Evolutionary conservation across 2,888 invertebrate genomes (phyloP).

Genomic region (Dione juno): DNA sequence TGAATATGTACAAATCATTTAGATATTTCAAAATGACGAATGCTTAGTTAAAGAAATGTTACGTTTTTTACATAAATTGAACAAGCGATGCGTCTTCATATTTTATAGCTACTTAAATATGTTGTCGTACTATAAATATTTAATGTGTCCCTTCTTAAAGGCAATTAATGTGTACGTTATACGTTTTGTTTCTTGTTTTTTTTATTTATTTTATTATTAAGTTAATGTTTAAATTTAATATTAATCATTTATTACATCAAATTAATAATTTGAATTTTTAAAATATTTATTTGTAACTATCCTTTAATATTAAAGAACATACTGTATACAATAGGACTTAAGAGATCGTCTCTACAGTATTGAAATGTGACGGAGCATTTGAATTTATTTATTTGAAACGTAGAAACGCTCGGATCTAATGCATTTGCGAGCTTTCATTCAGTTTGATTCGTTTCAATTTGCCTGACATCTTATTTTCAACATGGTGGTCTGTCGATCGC

Average conservation of each 20-base stretch:
- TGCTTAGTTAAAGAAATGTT: slow-evolving; percentile 13
- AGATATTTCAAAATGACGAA: background rate
- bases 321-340: slow-evolving; percentile 29
- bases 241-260: slow-evolving; percentile 38
- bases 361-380: slow-evolving; percentile 59
- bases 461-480: slow-evolving; percentile 77
- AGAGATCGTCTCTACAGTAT: slow-evolving; percentile 55
- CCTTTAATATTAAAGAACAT: slow-evolving; percentile 15
- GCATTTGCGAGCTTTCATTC: slow-evolving; percentile 69
- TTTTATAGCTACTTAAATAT: slow-evolving; percentile 37
- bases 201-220: slow-evolving; percentile 18
- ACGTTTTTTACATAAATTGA: slow-evolving; percentile 14
- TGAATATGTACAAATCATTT: slow-evolving; percentile 38
- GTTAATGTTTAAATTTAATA: slow-evolving; percentile 26
- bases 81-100: slow-evolving; percentile 19
- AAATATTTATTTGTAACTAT: slow-evolving; percentile 11
- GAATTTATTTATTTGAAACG: slow-evolving; percentile 73
- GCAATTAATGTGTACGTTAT: slow-evolving; percentile 41
- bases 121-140: slow-evolving; percentile 37
- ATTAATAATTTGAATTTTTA: slow-evolving; percentile 39
- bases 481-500: slow-evolving; percentile 69
- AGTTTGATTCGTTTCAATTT: slow-evolving; percentile 74
- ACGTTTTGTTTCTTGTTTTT: slow-evolving; percentile 34
- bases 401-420: slow-evolving; percentile 72
- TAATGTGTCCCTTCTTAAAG: slow-evolving; percentile 37